Evolutionary conservation across 2,113 vertebrate species (phyloP), one percentile per base, ranked within the genome.

Genomic region (Scomber colias): DNA sequence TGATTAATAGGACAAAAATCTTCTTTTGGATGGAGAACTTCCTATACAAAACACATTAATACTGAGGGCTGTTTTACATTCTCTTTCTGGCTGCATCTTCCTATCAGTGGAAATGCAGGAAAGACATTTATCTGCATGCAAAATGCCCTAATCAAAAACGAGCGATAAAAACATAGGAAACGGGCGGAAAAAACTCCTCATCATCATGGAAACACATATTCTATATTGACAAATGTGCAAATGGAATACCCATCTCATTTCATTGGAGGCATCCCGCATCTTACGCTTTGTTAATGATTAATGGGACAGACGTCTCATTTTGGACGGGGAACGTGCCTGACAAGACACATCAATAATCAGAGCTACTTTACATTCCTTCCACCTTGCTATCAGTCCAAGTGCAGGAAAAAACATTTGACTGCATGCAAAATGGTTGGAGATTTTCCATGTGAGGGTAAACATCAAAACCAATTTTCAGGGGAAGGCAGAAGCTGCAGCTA

Each of bases 41-140:
- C 54, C 45, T 71, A 49, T 73, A 86, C 57, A 71, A 77, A 87
- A 66, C 79, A 53, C 83, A 77, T 91, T 80, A 81, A 85, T 78
- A 73, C 57, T 62, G 11, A 61, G 31, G 40, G 76, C 85, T 89
- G 81, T 83, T 93, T 92, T 80, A 78, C 79, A 86, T 90, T 90
- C 86, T 79, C 72, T 78, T 68, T 71, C 75, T 16, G 49, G 75
- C 75, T 71, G 51, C 72, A 71, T 68, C 40, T 0, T 31, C 73
- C 87, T 85, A 74, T 89, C 85, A 64, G 77, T 49, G 54, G 13
- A 83, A 71, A 57, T 62, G 79, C 81, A 79, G 82, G 68, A 24
- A 68, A 81, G 79, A 63, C 79, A 65, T 89, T 84, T 61, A 67
- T 67, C 69, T 78, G 84, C 72, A 76, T 87, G 70, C 70, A 74